These are phyloP conservation scores for Andrena trimmerana DNA, from an alignment of 2,888 invertebrate genomes.

Conservation along the genomic window DNA sequence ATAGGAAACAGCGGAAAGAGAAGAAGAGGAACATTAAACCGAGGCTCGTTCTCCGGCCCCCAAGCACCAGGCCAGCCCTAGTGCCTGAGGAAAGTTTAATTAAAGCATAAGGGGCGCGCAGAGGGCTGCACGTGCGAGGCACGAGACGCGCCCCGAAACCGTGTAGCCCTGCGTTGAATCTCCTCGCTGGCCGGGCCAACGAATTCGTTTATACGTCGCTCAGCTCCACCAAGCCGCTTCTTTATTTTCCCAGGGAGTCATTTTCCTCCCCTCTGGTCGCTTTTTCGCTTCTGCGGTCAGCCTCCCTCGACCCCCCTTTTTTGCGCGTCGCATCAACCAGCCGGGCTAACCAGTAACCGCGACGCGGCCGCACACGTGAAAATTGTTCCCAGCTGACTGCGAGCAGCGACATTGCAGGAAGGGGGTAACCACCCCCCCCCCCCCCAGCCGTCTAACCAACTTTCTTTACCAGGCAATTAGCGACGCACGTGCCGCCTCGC, in stretches of 20 bases:
- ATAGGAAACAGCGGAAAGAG: slow-evolving; percentile 16
- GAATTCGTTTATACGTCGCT: slow-evolving; percentile 47
- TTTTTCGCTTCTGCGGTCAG: not conserved
- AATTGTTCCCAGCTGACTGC: slow-evolving; percentile 36
- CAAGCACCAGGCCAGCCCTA: not conserved
- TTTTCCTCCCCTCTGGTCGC: slow-evolving; percentile 11
- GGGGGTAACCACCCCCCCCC: not conserved
- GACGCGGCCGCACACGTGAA: slow-evolving; percentile 4
- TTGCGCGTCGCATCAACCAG: slow-evolving; percentile 8
- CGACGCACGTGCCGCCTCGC: slow-evolving; percentile 20
- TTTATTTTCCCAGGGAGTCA: slow-evolving; percentile 27
- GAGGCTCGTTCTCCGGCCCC: slow-evolving; percentile 4
- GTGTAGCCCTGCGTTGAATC: not conserved
- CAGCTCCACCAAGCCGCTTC: not conserved
- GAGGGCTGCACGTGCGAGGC: slow-evolving; percentile 17
- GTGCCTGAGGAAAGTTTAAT: slow-evolving; percentile 59
- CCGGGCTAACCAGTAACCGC: slow-evolving; percentile 13
- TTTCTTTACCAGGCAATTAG: slow-evolving; percentile 58
- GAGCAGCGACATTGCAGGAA: slow-evolving; percentile 6
- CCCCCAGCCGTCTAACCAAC: not conserved
- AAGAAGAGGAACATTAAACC: slow-evolving; percentile 28
- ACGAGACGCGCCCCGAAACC: slow-evolving; percentile 40
- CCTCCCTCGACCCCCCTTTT: not conserved
- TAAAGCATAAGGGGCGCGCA: slow-evolving; percentile 40
- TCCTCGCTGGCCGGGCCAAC: slow-evolving; percentile 14